Conservation (phyloP, 2,113 vertebrate genomes). For the Pedionomus torquatus region DNA sequence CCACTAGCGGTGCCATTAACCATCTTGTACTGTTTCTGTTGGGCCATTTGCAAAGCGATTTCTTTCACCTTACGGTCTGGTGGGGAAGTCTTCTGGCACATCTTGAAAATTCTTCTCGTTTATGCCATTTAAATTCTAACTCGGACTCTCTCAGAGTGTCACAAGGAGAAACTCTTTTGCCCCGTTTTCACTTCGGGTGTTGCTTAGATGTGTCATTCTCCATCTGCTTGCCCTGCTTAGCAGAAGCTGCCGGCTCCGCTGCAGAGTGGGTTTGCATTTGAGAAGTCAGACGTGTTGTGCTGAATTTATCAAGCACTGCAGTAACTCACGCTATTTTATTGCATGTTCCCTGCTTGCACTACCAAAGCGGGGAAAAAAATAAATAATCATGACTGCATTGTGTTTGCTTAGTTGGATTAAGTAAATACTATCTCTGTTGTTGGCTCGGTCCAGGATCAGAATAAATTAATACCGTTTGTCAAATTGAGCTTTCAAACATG, state of each 20-base stretch:
- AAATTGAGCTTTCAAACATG: neutral
- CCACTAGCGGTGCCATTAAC: neutral
- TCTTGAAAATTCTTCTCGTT: neutral
- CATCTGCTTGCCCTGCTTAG: neutral
- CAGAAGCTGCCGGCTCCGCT: neutral
- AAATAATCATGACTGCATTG: neutral
- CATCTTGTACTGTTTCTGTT: neutral
- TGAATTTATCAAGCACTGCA: neutral
- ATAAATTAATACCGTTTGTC: neutral
- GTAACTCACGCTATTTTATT: neutral
- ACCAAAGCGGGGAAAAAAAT: neutral
- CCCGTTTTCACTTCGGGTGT: neutral
- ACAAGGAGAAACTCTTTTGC: neutral
- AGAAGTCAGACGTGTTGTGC: neutral
- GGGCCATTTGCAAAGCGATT: neutral
- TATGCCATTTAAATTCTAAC: neutral
- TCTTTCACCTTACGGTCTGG: neutral
- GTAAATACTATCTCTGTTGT: neutral
- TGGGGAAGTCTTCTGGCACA: neutral
- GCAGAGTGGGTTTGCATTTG: neutral
- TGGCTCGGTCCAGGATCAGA: neutral
- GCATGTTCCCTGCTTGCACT: neutral
- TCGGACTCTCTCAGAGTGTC: neutral
- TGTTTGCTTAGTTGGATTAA: neutral
- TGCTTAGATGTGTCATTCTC: neutral